Base-by-base conservation (phyloP, 2,888 invertebrate genomes). In the Leucania comma region DNA sequence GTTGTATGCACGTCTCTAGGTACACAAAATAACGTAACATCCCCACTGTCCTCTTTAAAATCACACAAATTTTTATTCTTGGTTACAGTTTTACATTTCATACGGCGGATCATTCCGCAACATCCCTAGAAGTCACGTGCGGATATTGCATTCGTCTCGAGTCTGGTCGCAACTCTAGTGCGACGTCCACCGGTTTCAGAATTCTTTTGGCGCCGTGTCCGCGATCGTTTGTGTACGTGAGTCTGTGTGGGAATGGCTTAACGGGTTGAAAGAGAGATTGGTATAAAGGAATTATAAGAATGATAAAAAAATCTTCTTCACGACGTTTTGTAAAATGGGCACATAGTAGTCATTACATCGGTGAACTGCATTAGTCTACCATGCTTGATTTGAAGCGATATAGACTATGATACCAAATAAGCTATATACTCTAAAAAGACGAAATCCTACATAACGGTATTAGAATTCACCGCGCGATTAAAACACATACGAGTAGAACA, bases 41-140 rank as follows among this genome's bases (percentile, higher is more conserved):
- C 4, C 2, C 3, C 9, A 12, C 42, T 32, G 12, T 32, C n/a
- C 29, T 72, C 0, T 26, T 1, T 26, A 22, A 65, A 73, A 56
- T 74, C 42, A 12, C 72, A 70, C 68, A 75, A 65, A 83, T 76
- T 81, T 76, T 74, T 72, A 83, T 76, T 81, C 76, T 65, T 51
- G 54, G 69, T 74, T 77, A 63, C 58, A 80, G 74, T 76, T 83
- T 76, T 72, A 83, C 73, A 81, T 83, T 83, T 80, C 72, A 83
- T 73, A 72, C 63, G n/a, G 58, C 29, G n/a, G 72, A 71, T 67
- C 71, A 77, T 68, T 81, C 79, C 54, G 59, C 68, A 72, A 61
- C 71, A 51, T 74, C 68, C 22, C 51, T 22, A 86, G 78, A 82
- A 69, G 85, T 81, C 87, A 87, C 87, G 87, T 87, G 75, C 65